phyloP scores from a whole-genome alignment of 1,140 invertebrate species.

The Nasonia vitripennis region DNA sequence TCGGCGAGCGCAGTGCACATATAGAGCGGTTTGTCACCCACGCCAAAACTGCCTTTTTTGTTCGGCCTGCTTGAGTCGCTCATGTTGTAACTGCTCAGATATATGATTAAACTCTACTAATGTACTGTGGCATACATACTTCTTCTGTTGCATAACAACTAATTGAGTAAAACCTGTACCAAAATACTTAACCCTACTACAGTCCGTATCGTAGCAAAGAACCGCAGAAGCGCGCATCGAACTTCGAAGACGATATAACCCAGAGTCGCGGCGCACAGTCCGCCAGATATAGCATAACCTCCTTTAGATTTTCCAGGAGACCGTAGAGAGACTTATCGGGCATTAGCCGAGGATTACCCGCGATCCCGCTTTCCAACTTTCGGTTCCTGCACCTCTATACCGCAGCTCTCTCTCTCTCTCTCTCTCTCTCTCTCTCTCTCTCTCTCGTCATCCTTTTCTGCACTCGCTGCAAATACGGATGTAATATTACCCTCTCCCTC shows the following conservation, averaged over 20 bases:
- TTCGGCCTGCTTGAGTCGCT: no score
- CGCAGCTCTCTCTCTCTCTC: neutral
- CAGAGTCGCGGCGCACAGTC: neutral
- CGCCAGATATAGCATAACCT: constrained; percentile 8
- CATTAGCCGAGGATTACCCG: constrained; percentile 50
- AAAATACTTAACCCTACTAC: no score
- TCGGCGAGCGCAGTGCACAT: no score
- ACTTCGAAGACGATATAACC: neutral
- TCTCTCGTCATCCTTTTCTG: neutral
- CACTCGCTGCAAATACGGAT: neutral
- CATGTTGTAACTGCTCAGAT: no score
- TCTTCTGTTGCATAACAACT: no score
- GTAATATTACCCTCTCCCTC: neutral
- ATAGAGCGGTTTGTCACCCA: no score
- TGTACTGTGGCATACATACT: no score
- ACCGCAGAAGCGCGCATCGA: neutral
- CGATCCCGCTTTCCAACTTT: constrained; percentile 31
- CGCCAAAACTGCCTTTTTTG: no score
- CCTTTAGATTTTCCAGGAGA: constrained; percentile 17
- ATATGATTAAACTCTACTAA: no score
- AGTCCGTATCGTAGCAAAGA: no score
- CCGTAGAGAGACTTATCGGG: constrained; percentile 46
- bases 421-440: neutral
- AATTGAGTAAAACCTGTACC: no score
- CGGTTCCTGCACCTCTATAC: neutral